Base-by-base conservation (phyloP, 2,888 invertebrate genomes). In the Dryadula phaetusa region DNA sequence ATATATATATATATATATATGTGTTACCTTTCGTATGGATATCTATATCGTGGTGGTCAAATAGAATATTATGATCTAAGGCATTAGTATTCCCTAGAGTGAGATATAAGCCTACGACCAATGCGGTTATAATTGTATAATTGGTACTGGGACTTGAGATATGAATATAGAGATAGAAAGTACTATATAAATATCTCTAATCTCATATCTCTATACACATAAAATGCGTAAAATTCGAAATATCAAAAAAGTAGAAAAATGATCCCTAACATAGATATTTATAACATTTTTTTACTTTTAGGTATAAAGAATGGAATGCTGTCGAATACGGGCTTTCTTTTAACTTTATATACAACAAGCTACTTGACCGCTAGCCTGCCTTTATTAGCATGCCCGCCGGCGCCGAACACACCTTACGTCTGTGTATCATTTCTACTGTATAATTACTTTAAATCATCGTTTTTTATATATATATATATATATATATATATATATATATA, bases 351-450 rank as follows among this genome's bases (percentile, higher is more conserved):
- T 14, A 22, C 8, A 40, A 40, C 10, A 2, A 25, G 56, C 56
- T 32, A 25, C 58, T 58, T 25, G 60, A 18, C 60, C 42, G 16
- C 60, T 12, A 54, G 54, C 32, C 42, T 25, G 40, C 44, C 25
- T 60, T 46, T 18, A 60, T 46, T 60, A 60, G 42, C 60, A 46
- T 46, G 18, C 44, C 60, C 60, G 60, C 42, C 44, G 44, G 28
- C 44, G 44, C 46, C 60, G 44, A 60, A 32, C 42, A 44, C 16
- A 46, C 14, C 42, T 18, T 18, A 14, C 42, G 25, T 28, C 44
- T 28, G 18, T 46, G 42, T 32, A 44, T 44, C 44, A 44, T 46
- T 60, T 60, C 28, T 25, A 44, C 28, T 32, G 18, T 60, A 28
- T 46, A 60, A 42, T 60, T 44, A 46, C 44, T 14, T 44, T 18